Evolutionary conservation across 2,113 vertebrate species (phyloP), one percentile per base, ranked within the genome.

Genomic region (Pseudolaguvia tuberculata): DNA sequence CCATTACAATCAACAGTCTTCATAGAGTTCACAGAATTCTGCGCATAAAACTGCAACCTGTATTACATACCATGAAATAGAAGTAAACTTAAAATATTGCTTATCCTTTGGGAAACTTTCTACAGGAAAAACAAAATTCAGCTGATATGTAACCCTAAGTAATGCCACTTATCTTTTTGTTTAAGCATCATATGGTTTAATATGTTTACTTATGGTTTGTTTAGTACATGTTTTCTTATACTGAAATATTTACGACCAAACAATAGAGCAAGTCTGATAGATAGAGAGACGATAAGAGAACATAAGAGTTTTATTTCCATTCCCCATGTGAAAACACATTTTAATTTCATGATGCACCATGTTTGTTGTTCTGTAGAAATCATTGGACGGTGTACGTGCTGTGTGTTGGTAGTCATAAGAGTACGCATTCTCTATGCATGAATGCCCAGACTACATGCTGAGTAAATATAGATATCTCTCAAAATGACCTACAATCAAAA

Each of bases 51-150:
- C 39, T 7, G 1, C 39, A 7, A 42, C 39, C 39, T 42, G 8
- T 42, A 42, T 42, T 42, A 42, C 7, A 42, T 42, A 42, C 4
- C 39, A 42, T 42, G 31, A 42, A 42, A 42, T 42, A 1, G 39
- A 1, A 42, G 39, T 42, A 42, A 42, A 35, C 31, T 35, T 35
- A 35, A 3, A 6, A 35, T 35, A 35, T 53, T 72, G 77, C 82
- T 84, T 79, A 78, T 78, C 78, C 79, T 61, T 63, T 56, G 75
- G 77, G 79, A 79, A 84, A 78, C 75, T 85, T 83, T 75, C 75
- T 71, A 75, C 78, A 84, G 81, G 75, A 73, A 55, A 78, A 81
- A 72, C 77, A 86, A 83, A 81, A 78, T 84, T 88, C n/a, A n/a
- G n/a, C n/a, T n/a, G n/a, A 83, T 81, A 59, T 67, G 67, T 39